These are phyloP conservation scores for Tetanocera ferruginea DNA, from an alignment of 2,888 invertebrate species.

Conservation along the genomic window DNA sequence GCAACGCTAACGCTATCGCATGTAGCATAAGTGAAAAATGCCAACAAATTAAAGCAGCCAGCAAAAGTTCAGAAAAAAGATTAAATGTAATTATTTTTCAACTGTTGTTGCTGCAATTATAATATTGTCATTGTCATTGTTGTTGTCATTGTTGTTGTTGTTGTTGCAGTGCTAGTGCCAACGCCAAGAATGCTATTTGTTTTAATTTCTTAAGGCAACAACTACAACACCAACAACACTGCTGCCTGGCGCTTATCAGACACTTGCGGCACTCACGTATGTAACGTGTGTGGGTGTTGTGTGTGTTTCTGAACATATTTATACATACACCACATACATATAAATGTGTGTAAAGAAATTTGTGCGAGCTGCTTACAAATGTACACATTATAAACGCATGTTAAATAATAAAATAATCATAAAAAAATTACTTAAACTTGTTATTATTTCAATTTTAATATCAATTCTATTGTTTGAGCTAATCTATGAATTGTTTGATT, in stretches of 20 bases:
- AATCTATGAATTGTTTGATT: background rate
- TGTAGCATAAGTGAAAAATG: background rate
- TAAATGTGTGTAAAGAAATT: no score
- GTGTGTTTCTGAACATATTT: no score
- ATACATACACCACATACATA: no score
- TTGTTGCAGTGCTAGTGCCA: background rate
- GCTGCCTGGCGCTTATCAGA: conserved; percentile 26
- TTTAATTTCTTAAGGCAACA: background rate
- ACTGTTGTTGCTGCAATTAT: background rate
- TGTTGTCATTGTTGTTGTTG: conserved; percentile 15
- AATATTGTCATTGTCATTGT: background rate
- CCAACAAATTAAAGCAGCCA: background rate
- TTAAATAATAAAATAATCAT: background rate
- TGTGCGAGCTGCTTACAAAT: conserved; percentile 12
- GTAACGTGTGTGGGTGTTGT: background rate
- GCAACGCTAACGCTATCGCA: background rate
- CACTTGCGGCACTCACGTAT: background rate
- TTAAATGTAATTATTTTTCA: conserved; percentile 8
- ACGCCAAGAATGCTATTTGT: conserved; percentile 20
- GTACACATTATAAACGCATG: background rate
- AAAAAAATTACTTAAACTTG: background rate
- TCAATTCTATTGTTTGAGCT: background rate
- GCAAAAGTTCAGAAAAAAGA: background rate
- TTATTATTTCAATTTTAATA: background rate
- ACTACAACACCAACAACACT: background rate